phyloP scores from a whole-genome alignment of 2,797 vertebrate species.

The Periophthalmus magnuspinnatus region DNA sequence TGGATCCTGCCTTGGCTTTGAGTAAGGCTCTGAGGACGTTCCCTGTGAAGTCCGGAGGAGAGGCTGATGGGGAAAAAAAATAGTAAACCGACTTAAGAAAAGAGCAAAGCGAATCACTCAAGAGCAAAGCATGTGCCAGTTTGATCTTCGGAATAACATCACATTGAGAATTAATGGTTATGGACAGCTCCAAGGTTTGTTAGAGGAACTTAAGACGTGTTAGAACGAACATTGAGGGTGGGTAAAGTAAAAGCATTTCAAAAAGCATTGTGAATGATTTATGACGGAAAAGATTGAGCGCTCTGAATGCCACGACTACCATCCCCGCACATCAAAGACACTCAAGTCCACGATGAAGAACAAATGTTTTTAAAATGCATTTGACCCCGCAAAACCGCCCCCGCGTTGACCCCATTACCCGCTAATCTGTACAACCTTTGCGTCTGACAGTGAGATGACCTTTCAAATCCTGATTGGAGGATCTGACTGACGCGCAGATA shows the following conservation, averaged over 20 bases:
- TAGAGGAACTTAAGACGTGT: conserved; percentile 13
- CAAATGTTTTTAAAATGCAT: conserved; percentile 46
- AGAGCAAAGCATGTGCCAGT: conserved; percentile 24
- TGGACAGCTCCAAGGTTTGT: conserved; percentile 29
- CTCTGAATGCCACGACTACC: neutral
- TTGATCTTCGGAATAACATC: conserved; percentile 32
- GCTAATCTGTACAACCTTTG: conserved; percentile 74
- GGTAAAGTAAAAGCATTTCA: neutral
- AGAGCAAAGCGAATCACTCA: conserved; percentile 38
- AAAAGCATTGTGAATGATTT: conserved; percentile 7
- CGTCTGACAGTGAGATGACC: conserved; percentile 68
- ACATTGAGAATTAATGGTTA: conserved; percentile 29
- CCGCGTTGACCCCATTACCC: conserved; percentile 64
- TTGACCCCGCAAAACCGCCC: conserved; percentile 59
- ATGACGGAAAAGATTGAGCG: neutral
- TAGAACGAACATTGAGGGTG: neutral
- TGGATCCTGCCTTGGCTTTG: conserved; percentile 88
- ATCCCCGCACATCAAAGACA: conserved; percentile 27
- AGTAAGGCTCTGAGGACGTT: conserved; percentile 85
- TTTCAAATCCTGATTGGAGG: conserved; percentile 65
- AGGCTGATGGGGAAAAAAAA: conserved; percentile 75
- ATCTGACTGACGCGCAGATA: conserved; percentile 60
- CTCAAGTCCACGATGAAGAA: conserved; percentile 6
- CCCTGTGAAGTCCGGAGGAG: conserved; percentile 92
- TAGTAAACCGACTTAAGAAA: conserved; percentile 49